Evolutionary conservation across 1,140 invertebrate genomes (phyloP).

Genomic region (Uloborus diversus): DNA sequence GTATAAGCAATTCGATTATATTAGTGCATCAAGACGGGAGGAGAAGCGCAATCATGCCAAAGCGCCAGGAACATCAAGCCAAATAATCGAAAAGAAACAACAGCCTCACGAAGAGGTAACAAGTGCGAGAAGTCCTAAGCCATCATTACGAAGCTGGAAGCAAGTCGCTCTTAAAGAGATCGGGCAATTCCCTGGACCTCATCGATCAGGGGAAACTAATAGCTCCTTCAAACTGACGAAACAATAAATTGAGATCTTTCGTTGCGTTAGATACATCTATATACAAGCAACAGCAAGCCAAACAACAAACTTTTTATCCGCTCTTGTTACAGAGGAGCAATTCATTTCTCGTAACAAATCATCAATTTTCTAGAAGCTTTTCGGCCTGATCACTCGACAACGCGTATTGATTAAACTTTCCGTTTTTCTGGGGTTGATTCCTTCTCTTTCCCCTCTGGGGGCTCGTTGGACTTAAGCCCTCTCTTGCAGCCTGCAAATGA

Average conservation of each 20-base stretch:
- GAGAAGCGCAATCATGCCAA: background rate
- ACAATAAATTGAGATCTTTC: constrained; percentile 38
- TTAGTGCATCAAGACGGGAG: background rate
- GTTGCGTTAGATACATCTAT: background rate
- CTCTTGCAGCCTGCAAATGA: constrained; percentile 26
- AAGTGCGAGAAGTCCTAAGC: constrained; percentile 21
- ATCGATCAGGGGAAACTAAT: constrained; percentile 49
- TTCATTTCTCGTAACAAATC: constrained; percentile 56
- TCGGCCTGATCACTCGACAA: constrained; percentile 51
- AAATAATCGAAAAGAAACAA: background rate
- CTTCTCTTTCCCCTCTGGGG: constrained; percentile 12
- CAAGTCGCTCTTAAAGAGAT: constrained; percentile 38
- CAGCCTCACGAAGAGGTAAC: constrained; percentile 9
- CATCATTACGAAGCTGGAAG: constrained; percentile 33
- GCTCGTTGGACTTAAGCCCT: constrained; percentile 44
- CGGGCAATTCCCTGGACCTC: constrained; percentile 14
- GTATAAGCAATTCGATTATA: too few species aligned
- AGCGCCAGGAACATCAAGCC: too few species aligned
- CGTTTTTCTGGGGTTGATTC: background rate
- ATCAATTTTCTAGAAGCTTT: constrained; percentile 54
- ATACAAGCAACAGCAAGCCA: background rate
- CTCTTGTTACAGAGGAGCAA: constrained; percentile 46
- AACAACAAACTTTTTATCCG: constrained; percentile 6
- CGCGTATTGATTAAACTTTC: constrained; percentile 55
- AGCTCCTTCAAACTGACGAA: constrained; percentile 48